These are phyloP conservation scores for Spatulosminthurus flaviceps DNA, from an alignment of 2,888 invertebrate genomes.

Conservation along the genomic window DNA sequence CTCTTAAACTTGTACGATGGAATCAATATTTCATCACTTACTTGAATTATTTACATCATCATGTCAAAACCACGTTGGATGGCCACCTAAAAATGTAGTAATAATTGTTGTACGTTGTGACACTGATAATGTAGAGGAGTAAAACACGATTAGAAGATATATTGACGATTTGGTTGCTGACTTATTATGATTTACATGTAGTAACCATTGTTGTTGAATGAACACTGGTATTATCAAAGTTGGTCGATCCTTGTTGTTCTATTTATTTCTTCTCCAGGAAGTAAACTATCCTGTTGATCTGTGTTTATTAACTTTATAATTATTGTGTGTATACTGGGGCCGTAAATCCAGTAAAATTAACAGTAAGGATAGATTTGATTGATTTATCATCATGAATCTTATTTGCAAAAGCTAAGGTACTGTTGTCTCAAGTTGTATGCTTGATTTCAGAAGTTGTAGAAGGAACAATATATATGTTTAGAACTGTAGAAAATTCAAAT, in stretches of 20 bases:
- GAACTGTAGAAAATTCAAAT: too few relatives aligned
- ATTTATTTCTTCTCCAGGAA: not conserved
- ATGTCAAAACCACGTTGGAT: conserved; percentile 12
- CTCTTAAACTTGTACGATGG: not conserved
- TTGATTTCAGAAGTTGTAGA: too few relatives aligned
- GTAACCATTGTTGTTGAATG: not conserved
- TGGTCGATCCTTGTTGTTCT: too few relatives aligned
- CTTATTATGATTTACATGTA: not conserved
- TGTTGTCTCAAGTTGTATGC: too few relatives aligned
- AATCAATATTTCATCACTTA: not conserved
- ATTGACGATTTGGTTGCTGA: not conserved
- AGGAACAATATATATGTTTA: too few relatives aligned
- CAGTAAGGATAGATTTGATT: too few relatives aligned
- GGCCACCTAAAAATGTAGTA: not conserved
- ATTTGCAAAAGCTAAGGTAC: too few relatives aligned
- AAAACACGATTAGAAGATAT: not conserved
- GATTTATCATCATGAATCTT: too few relatives aligned
- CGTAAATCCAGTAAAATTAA: too few relatives aligned
- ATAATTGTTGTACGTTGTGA: not conserved
- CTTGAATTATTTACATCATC: conserved; percentile 1
- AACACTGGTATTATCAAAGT: not conserved
- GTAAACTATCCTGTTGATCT: too few relatives aligned
- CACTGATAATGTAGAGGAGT: not conserved
- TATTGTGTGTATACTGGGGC: too few relatives aligned
- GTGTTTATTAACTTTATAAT: too few relatives aligned